phyloP scores from a whole-genome alignment of 2,113 vertebrate genomes.

The Triplophysa siluroides region DNA sequence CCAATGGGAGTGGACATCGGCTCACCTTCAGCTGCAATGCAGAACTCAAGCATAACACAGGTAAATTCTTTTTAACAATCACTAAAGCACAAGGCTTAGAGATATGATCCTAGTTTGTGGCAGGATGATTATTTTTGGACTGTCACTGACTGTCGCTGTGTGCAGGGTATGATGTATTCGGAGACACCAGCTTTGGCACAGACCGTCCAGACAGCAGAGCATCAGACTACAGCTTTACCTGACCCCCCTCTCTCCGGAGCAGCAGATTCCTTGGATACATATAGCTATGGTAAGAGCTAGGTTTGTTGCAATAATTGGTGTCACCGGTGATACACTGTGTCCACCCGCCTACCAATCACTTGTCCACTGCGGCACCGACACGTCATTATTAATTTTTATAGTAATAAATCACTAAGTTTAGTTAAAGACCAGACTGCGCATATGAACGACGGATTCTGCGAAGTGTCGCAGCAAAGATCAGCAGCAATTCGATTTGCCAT shows the following conservation, averaged over 20 bases:
- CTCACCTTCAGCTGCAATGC: conserved; percentile 37
- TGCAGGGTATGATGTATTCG: conserved; percentile 54
- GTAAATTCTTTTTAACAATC: conserved; percentile 48
- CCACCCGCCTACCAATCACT: too few relatives aligned
- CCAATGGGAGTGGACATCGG: conserved; percentile 39
- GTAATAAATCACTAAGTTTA: too few relatives aligned
- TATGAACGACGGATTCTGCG: too few relatives aligned
- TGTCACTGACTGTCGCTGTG: conserved; percentile 9
- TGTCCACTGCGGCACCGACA: too few relatives aligned
- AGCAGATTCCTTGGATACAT: conserved; percentile 57
- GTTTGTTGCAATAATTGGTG: too few relatives aligned
- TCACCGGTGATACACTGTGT: too few relatives aligned
- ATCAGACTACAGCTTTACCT: conserved; percentile 51
- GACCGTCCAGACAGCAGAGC: conserved; percentile 45
- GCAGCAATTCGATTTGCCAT: too few relatives aligned
- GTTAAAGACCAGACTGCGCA: too few relatives aligned
- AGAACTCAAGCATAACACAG: conserved; percentile 57
- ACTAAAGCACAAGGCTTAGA: neutral
- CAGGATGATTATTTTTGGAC: neutral
- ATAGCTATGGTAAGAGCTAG: conserved; percentile 59
- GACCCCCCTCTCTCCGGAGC: conserved; percentile 38
- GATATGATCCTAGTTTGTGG: neutral
- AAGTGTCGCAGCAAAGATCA: too few relatives aligned
- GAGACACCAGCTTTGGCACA: conserved; percentile 53
- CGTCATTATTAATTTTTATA: too few relatives aligned